A percentile compares a stretch with the other conserved stretches of the same genome.
Evolutionary conservation across 2,797 vertebrate genomes (phyloP).

Genomic region (Nannoperca obscura): DNA sequence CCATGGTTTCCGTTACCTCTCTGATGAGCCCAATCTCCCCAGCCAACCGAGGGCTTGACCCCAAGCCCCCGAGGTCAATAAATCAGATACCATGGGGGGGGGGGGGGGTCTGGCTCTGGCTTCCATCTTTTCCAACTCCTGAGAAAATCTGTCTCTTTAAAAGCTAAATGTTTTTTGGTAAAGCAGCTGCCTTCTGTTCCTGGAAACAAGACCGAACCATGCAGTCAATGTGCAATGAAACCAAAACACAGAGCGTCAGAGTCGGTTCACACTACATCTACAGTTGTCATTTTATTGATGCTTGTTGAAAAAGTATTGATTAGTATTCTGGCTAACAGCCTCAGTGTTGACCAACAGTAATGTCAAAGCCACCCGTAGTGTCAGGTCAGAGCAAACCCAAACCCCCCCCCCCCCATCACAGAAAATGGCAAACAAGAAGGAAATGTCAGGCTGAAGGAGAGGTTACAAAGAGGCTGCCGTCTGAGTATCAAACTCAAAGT

Average conservation of each 20-base stretch:
- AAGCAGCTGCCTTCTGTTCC: no score
- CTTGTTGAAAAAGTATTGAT: neutral
- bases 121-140: no score
- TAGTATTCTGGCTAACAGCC: neutral
- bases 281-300: neutral
- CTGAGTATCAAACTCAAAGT: constrained; percentile 3
- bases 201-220: no score
- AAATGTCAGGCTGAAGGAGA: neutral
- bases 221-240: neutral
- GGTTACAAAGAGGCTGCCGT: neutral
- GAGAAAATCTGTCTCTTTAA: no score
- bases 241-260: neutral
- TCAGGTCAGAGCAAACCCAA: neutral
- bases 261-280: neutral
- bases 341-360: neutral
- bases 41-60: constrained; percentile 55
- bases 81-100: constrained; percentile 38
- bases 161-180: no score
- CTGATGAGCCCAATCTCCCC: constrained; percentile 62
- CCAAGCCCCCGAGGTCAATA: constrained; percentile 51
- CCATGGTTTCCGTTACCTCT: constrained; percentile 21
- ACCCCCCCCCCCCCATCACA: neutral
- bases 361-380: no score
- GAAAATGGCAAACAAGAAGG: neutral
- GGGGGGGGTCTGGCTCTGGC: neutral